A percentile compares a stretch with the other conserved stretches of the same genome.
Conservation (phyloP, 2,113 vertebrate genomes). For the Lagopus muta region DNA sequence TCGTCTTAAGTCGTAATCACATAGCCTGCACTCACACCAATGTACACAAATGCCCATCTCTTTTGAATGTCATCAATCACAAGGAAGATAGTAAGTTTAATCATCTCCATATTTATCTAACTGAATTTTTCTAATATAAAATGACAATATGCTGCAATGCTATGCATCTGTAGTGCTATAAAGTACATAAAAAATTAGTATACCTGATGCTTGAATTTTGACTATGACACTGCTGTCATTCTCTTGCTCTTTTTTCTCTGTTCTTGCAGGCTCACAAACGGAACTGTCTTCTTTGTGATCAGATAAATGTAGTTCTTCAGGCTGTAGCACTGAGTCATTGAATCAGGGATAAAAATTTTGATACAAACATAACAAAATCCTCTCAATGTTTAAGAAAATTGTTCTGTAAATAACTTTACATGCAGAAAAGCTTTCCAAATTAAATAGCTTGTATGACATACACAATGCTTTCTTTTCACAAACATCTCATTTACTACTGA, state of each 20-base stretch:
- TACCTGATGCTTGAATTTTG: constrained; percentile 77
- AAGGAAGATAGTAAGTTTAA: background rate
- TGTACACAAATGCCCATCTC: background rate
- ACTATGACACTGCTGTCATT: constrained; percentile 32
- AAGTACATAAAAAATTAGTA: background rate
- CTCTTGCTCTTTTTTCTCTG: constrained; percentile 15
- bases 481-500: background rate
- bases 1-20: background rate
- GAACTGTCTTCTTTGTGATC: constrained; percentile 37
- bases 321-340: background rate
- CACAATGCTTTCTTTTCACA: background rate
- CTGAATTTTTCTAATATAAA: background rate
- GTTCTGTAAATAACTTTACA: background rate
- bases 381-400: background rate
- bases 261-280: constrained; percentile 3
- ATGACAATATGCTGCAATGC: background rate
- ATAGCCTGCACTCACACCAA: background rate
- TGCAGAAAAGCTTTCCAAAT: background rate
- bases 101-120: background rate
- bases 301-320: background rate
- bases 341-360: background rate
- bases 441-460: background rate
- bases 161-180: background rate
- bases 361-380: background rate
- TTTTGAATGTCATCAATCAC: background rate